These are phyloP conservation scores for Hoplodrina ambigua DNA, from an alignment of 2,888 invertebrate genomes.

Conservation along the genomic window DNA sequence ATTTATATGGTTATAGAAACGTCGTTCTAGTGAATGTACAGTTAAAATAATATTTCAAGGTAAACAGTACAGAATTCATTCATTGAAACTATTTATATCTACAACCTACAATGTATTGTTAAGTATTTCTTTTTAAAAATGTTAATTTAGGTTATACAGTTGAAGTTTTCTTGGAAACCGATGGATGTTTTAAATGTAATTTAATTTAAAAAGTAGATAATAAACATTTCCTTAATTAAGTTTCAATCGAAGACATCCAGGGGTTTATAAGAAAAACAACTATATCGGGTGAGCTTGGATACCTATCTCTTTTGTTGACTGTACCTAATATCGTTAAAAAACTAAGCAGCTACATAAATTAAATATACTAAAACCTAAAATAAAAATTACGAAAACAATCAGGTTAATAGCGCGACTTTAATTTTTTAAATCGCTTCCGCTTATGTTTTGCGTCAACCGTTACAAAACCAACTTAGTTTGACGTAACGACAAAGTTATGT, in stretches of 20 bases:
- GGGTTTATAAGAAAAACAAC: too few relatives aligned
- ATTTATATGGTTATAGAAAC: background rate
- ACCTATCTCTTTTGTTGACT: too few relatives aligned
- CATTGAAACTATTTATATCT: background rate
- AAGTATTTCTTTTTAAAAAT: too few relatives aligned
- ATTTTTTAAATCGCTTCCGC: constrained; percentile 41
- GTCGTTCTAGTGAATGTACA: background rate
- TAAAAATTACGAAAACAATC: background rate
- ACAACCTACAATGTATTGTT: too few relatives aligned
- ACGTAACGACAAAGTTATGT: constrained; percentile 77
- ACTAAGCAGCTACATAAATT: background rate
- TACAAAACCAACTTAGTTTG: constrained; percentile 71
- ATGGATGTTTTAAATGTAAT: too few relatives aligned
- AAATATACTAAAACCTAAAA: background rate
- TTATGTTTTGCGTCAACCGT: constrained; percentile 60
- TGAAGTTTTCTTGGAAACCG: too few relatives aligned
- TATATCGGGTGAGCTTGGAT: too few relatives aligned
- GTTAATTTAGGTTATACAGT: too few relatives aligned
- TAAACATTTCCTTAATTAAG: too few relatives aligned
- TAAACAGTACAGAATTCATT: background rate
- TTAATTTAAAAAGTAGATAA: too few relatives aligned
- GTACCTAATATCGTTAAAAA: too few relatives aligned
- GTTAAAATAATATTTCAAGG: background rate
- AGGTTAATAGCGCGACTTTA: background rate
- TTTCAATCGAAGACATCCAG: too few relatives aligned